These are phyloP conservation scores for Caenorhabditis tropicalis DNA, from an alignment of 1,140 invertebrate genomes.

Conservation along the genomic window DNA sequence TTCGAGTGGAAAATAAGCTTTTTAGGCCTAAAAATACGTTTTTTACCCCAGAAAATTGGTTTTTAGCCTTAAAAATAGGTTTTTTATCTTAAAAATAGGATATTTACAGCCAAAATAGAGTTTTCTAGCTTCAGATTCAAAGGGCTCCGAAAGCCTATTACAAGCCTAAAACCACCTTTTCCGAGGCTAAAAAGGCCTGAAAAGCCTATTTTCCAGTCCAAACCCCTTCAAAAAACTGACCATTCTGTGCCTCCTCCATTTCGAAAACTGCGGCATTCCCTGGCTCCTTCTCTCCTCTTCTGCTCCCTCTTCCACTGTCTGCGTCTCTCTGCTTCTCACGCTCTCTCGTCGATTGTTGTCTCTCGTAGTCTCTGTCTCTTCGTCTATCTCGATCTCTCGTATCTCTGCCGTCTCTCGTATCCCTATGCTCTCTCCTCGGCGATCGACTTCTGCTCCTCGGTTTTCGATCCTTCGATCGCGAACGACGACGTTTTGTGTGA, in stretches of 20 bases:
- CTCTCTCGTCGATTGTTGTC: too few relatives aligned
- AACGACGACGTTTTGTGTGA: neutral
- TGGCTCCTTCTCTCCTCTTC: neutral
- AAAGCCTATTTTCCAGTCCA: neutral
- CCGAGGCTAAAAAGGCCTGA: too few relatives aligned
- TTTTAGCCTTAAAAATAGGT: too few relatives aligned
- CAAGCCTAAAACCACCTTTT: too few relatives aligned
- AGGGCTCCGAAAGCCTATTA: too few relatives aligned
- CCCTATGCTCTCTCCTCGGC: conserved; percentile 21
- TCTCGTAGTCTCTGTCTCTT: conserved; percentile 52
- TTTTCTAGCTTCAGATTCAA: too few relatives aligned
- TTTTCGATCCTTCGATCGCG: conserved; percentile 37
- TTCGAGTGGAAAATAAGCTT: too few relatives aligned
- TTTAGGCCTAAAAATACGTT: too few relatives aligned
- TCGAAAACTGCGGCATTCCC: conserved; percentile 3
- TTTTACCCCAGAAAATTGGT: too few relatives aligned
- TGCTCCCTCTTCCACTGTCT: neutral
- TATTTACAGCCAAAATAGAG: too few relatives aligned
- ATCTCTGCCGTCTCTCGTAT: neutral
- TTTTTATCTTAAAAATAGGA: too few relatives aligned
- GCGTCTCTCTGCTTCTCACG: conserved; percentile 78
- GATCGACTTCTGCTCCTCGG: neutral
- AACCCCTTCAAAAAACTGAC: neutral
- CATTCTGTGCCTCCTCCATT: neutral
- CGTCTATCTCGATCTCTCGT: neutral